Evolutionary conservation across 2,888 invertebrate genomes (phyloP).

Genomic region (Caenorhabditis drosophilae): DNA sequence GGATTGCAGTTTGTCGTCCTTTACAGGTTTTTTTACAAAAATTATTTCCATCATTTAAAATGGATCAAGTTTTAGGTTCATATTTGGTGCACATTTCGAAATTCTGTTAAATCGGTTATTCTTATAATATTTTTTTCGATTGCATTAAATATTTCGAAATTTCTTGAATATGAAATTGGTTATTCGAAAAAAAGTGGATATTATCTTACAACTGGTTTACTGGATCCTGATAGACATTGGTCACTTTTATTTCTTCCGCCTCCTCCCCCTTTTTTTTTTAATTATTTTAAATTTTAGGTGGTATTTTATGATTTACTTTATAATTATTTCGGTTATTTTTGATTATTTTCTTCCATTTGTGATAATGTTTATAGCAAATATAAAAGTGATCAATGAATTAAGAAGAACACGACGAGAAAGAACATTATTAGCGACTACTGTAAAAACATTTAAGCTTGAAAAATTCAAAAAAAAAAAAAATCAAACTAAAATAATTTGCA

Average conservation of each 20-base stretch:
- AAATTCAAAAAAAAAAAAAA: background rate
- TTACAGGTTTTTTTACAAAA: constrained; percentile 21
- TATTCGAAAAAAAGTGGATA: constrained; percentile 12
- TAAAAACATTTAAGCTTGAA: constrained; percentile 4
- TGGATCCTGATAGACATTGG: constrained; percentile 25
- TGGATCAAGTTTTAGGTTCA: constrained; percentile 20
- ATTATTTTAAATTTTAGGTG: constrained; percentile 8
- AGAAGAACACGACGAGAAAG: constrained; percentile 21
- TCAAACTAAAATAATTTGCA: background rate
- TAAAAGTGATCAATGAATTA: constrained; percentile 30
- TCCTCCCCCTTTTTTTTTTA: no score
- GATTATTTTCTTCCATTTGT: constrained; percentile 34
- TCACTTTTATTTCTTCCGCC: no score
- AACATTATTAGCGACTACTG: constrained; percentile 26
- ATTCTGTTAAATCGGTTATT: constrained; percentile 21
- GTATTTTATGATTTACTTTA: constrained; percentile 34
- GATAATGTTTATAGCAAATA: constrained; percentile 35
- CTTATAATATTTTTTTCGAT: constrained; percentile 27
- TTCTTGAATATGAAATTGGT: constrained; percentile 28
- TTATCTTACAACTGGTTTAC: constrained; percentile 13
- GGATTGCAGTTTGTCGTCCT: constrained; percentile 38
- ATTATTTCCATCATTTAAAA: background rate
- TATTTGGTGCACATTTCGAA: constrained; percentile 32
- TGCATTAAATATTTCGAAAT: constrained; percentile 24
- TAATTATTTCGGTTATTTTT: constrained; percentile 25